phyloP scores from a whole-genome alignment of 2,888 invertebrate species.

The Saturnia pavonia region DNA sequence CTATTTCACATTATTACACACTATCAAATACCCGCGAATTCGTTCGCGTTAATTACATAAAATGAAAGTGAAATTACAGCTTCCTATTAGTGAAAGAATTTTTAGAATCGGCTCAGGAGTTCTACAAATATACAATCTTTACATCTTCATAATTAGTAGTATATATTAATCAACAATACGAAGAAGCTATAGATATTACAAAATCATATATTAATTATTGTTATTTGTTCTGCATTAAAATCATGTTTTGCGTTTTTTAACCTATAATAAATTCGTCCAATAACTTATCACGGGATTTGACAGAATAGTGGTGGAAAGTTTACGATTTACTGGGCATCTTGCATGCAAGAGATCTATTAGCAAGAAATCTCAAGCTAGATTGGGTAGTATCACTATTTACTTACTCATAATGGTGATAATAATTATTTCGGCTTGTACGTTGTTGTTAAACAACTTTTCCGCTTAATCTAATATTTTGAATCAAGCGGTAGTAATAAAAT shows the following conservation, averaged over 20 bases:
- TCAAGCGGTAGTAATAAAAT: not conserved
- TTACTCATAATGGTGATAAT: not conserved
- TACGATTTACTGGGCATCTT: not conserved
- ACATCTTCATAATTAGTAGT: too few species aligned
- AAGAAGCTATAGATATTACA: too few species aligned
- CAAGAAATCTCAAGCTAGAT: not conserved
- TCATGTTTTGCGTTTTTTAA: too few species aligned
- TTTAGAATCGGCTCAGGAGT: too few species aligned
- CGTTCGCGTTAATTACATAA: too few species aligned
- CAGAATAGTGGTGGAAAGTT: not conserved
- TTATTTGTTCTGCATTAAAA: not conserved
- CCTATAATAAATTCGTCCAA: not conserved
- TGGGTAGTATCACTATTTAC: not conserved
- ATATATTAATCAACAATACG: too few species aligned
- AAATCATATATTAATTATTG: not conserved
- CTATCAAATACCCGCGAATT: too few species aligned
- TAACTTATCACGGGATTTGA: not conserved
- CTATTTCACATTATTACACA: not conserved
- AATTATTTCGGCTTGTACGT: not conserved
- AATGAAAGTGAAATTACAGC: too few species aligned
- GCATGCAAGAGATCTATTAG: not conserved
- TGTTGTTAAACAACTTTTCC: not conserved
- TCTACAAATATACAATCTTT: too few species aligned
- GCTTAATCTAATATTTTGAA: not conserved
- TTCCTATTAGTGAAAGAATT: too few species aligned